A percentile compares a stretch with the other conserved stretches of the same genome.
These are phyloP conservation scores for Trissolcus brochymenae DNA, from an alignment of 2,888 invertebrate species.

Conservation along the genomic window DNA sequence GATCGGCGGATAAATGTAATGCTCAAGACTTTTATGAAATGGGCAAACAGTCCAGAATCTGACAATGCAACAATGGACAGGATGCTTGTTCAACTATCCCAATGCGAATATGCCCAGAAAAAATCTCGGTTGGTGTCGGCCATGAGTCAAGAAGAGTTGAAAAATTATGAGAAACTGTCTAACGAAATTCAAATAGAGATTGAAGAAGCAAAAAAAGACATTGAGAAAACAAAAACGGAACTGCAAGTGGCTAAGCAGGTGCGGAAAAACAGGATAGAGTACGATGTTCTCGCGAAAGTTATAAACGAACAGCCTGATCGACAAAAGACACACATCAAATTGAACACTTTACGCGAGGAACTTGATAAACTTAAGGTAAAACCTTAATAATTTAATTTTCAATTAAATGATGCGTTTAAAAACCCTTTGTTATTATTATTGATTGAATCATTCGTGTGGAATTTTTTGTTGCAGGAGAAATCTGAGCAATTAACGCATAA, in stretches of 20 bases:
- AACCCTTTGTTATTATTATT: too few species aligned
- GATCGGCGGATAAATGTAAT: slow-evolving; percentile 92
- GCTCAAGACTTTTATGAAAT: slow-evolving; percentile 89
- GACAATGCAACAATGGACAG: slow-evolving; percentile 81
- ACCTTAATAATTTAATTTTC: too few species aligned
- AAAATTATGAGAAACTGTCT: slow-evolving; percentile 88
- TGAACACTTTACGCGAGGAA: slow-evolving; percentile 85
- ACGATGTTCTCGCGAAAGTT: slow-evolving; percentile 93
- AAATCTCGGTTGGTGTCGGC: slow-evolving; percentile 88
- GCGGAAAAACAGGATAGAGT: slow-evolving; percentile 93
- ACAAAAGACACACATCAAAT: slow-evolving; percentile 84
- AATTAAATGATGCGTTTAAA: too few species aligned
- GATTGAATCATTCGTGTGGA: too few species aligned
- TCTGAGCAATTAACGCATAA: slow-evolving; percentile 86
- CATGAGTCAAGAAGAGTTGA: slow-evolving; percentile 90
- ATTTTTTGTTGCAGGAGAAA: slow-evolving; percentile 78
- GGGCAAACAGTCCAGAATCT: slow-evolving; percentile 83
- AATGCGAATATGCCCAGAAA: slow-evolving; percentile 91
- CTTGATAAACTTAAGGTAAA: slow-evolving; percentile 80
- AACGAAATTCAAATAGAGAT: slow-evolving; percentile 88
- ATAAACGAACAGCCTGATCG: slow-evolving; percentile 94
- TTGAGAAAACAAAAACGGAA: slow-evolving; percentile 88
- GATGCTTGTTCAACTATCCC: slow-evolving; percentile 88
- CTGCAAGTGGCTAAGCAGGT: slow-evolving; percentile 89
- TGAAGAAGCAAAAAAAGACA: slow-evolving; percentile 86